Percentiles rank a stretch among this genome's conserved stretches.
Conservation (phyloP, 1,140 invertebrate species). For the Drosophila cardini region DNA sequence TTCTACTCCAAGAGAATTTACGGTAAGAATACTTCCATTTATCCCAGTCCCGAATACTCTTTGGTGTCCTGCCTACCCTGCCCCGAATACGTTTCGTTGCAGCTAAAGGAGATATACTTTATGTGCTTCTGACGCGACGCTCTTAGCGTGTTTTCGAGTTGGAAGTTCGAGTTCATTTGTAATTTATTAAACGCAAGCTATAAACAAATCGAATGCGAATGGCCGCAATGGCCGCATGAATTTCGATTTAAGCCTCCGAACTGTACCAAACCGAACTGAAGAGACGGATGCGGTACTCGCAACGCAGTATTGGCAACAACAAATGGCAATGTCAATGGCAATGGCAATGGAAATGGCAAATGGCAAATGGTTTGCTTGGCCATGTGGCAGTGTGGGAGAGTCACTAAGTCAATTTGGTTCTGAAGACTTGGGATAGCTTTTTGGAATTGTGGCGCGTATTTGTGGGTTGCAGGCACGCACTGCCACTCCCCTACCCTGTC, state of each 20-base stretch:
- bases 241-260: slow-evolving; percentile 66
- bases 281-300: not conserved
- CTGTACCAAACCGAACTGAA: slow-evolving; percentile 10
- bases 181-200: slow-evolving; percentile 74
- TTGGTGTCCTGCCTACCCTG: no score
- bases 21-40: no score
- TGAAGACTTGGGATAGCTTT: slow-evolving; percentile 17
- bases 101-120: slow-evolving; percentile 5
- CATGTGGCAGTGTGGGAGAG: slow-evolving; percentile 12
- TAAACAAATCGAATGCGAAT: slow-evolving; percentile 79
- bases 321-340: not conserved
- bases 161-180: slow-evolving; percentile 62
- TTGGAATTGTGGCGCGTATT: slow-evolving; percentile 74
- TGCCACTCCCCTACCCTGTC: not conserved
- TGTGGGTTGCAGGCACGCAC: slow-evolving; percentile 75
- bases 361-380: slow-evolving; percentile 9
- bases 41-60: no score
- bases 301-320: not conserved
- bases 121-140: not conserved
- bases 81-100: not conserved
- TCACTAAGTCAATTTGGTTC: slow-evolving; percentile 67
- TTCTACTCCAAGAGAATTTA: not conserved
- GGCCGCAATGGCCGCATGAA: slow-evolving; percentile 67
- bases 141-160: slow-evolving; percentile 20
- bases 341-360: not conserved